Conservation (phyloP, 2,113 vertebrate genomes). For the Apus apus region DNA sequence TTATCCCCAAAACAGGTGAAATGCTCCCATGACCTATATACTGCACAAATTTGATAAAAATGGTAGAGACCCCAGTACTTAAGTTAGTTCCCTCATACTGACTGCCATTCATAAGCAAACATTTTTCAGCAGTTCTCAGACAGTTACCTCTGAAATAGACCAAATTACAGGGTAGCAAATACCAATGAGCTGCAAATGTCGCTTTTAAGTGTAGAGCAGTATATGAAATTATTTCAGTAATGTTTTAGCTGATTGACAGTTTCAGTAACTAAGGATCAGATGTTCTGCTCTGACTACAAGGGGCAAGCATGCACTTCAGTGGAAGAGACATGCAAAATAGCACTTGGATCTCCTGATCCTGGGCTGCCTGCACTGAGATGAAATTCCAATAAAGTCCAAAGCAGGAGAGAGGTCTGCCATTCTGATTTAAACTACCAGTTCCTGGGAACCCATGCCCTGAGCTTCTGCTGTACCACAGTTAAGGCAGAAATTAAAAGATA, state of each 20-base stretch:
- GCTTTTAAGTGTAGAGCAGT: background rate
- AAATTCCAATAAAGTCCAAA: background rate
- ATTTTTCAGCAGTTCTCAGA: background rate
- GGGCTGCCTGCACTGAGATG: background rate
- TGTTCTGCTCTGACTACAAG: background rate
- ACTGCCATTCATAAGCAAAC: background rate
- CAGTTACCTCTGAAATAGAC: background rate
- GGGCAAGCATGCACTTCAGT: background rate
- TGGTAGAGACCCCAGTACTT: background rate
- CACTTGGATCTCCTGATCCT: accelerated
- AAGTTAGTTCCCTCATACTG: background rate
- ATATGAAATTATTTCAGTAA: background rate
- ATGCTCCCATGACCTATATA: background rate
- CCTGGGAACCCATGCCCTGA: background rate
- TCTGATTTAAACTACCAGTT: background rate
- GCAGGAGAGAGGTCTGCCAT: background rate
- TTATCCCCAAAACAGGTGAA: background rate
- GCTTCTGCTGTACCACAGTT: background rate
- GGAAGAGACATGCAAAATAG: background rate
- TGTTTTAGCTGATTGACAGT: background rate
- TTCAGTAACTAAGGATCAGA: background rate
- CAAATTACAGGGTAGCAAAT: background rate
- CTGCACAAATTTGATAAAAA: background rate
- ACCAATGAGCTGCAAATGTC: background rate
- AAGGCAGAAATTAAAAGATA: constrained; percentile 10